Conservation (phyloP, 2,113 vertebrate species). For the Myrmophylax atrothorax region DNA sequence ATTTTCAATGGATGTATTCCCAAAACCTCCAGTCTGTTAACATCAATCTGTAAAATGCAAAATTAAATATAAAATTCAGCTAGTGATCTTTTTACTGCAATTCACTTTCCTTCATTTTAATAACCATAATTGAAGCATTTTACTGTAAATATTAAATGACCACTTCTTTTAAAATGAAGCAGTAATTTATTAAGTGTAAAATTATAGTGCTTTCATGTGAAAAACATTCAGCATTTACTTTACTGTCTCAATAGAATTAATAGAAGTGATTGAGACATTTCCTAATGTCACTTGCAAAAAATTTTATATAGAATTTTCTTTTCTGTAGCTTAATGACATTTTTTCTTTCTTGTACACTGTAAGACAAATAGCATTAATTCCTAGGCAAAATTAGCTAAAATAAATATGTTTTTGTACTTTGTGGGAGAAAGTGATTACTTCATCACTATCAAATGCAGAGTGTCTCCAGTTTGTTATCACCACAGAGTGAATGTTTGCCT, state of each 20-base stretch:
- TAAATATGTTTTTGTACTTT: slow-evolving; percentile 12
- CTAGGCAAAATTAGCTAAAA: not conserved
- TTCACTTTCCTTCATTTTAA: not conserved
- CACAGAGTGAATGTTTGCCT: not conserved
- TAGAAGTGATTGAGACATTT: slow-evolving; percentile 11
- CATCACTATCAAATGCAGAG: not conserved
- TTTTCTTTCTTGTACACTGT: not conserved
- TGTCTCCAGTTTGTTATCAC: slow-evolving; percentile 1
- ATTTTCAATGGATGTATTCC: not conserved
- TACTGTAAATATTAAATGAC: not conserved
- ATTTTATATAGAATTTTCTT: not conserved
- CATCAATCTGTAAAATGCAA: not conserved
- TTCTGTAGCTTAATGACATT: not conserved
- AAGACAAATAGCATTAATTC: slow-evolving; percentile 3
- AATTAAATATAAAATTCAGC: not conserved
- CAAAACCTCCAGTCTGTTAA: not conserved
- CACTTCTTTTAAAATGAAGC: not conserved
- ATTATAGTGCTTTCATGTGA: not conserved
- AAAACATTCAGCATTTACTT: not conserved
- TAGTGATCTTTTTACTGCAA: not conserved
- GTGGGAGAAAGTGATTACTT: not conserved
- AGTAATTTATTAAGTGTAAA: not conserved
- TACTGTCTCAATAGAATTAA: not conserved
- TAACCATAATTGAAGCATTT: not conserved
- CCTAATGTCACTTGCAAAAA: not conserved